Evolutionary conservation across 2,113 vertebrate species (phyloP).

Genomic region (Carassius carassius): DNA sequence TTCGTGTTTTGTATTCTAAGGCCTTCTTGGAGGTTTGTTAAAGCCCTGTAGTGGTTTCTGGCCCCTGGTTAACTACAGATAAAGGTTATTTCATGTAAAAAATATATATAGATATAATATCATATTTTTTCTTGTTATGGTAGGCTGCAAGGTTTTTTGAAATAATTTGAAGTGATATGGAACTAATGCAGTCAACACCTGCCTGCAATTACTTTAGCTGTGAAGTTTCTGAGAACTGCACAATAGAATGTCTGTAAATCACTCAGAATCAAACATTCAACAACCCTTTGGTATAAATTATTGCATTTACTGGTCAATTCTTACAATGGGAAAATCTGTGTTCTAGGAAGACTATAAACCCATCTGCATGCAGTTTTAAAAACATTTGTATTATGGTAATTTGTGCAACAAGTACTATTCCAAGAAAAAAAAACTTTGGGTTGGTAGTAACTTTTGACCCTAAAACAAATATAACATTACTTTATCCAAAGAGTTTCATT

Average conservation of each 20-base stretch:
- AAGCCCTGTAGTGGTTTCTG: no score
- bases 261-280: background rate
- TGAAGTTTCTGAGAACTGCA: background rate
- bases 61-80: no score
- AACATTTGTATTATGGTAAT: background rate
- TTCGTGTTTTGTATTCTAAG: no score
- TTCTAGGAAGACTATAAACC: background rate
- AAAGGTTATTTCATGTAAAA: no score
- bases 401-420: no score
- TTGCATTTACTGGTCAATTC: background rate
- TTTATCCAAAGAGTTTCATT: background rate
- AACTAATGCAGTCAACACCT: background rate
- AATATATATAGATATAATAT: no score
- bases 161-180: no score
- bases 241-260: background rate
- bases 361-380: background rate
- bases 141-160: no score
- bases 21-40: no score
- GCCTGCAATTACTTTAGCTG: background rate
- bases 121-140: no score
- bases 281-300: background rate
- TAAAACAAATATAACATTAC: background rate
- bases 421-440: background rate
- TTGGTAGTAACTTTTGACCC: background rate
- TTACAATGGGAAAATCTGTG: background rate